phyloP scores from a whole-genome alignment of 2,888 invertebrate genomes.

The Tenodera sinensis region DNA sequence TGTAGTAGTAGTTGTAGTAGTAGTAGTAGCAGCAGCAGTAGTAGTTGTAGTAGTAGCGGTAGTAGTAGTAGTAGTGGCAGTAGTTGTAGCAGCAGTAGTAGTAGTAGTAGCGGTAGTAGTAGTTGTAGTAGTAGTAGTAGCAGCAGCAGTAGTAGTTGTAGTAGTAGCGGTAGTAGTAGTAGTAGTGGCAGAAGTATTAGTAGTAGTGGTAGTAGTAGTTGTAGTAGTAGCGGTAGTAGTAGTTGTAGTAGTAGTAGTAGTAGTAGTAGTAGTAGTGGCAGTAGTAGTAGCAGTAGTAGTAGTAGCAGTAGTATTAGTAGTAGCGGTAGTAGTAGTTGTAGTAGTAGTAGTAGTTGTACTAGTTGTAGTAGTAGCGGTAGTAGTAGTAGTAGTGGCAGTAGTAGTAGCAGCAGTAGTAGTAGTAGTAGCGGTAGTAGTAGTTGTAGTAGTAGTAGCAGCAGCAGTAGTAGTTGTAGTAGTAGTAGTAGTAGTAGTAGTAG shows the following conservation, averaged over 20 bases:
- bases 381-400: neutral
- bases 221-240: neutral
- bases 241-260: neutral
- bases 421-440: neutral
- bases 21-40: neutral
- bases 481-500: neutral
- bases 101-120: neutral
- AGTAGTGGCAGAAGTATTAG: neutral
- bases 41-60: neutral
- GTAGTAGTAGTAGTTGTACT: neutral
- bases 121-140: neutral
- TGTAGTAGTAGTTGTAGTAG: neutral
- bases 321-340: no score
- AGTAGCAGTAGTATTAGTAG: no score
- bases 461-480: neutral
- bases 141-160: neutral
- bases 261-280: no score
- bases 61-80: neutral
- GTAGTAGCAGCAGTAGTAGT: no score
- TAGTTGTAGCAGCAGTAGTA: neutral
- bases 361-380: neutral
- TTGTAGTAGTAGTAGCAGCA: neutral
- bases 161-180: neutral
- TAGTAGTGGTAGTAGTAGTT: neutral
- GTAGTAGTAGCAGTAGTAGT: no score